Evolutionary conservation across 2,888 invertebrate genomes (phyloP).

Genomic region (Chymomyza procnemis): DNA sequence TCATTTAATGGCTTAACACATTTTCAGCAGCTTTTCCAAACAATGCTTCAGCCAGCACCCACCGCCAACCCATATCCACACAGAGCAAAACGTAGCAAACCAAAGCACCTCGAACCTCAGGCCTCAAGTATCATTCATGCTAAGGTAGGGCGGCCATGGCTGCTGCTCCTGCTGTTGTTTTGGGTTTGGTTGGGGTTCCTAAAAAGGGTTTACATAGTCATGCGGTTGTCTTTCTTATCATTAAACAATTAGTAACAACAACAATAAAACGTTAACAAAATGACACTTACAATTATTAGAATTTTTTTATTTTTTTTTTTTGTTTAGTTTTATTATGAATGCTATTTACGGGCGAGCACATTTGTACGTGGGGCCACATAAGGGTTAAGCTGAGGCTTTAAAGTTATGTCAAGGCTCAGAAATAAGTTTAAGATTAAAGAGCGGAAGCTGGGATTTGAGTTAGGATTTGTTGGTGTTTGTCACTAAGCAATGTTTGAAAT

Average conservation of each 20-base stretch:
- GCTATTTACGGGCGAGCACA: background rate
- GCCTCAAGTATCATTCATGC: slow-evolving; percentile 57
- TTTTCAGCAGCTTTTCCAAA: slow-evolving; percentile 38
- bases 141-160: background rate
- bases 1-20: slow-evolving; percentile 69
- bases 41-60: background rate
- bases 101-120: slow-evolving; percentile 1
- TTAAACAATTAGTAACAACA: slow-evolving; percentile 63
- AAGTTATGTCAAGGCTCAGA: background rate
- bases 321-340: background rate
- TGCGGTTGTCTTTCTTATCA: slow-evolving; percentile 39
- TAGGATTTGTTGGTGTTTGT: no score
- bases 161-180: background rate
- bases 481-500: no score
- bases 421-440: background rate
- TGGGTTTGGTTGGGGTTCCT: background rate
- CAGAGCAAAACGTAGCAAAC: no score
- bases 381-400: background rate
- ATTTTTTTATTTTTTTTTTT: background rate
- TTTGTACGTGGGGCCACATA: background rate
- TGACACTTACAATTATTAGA: slow-evolving; percentile 32
- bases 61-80: no score
- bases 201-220: slow-evolving; percentile 8
- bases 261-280: slow-evolving; percentile 39
- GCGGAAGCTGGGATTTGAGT: background rate